Conservation (phyloP, 2,113 vertebrate species). For the Perca schrenkii region DNA sequence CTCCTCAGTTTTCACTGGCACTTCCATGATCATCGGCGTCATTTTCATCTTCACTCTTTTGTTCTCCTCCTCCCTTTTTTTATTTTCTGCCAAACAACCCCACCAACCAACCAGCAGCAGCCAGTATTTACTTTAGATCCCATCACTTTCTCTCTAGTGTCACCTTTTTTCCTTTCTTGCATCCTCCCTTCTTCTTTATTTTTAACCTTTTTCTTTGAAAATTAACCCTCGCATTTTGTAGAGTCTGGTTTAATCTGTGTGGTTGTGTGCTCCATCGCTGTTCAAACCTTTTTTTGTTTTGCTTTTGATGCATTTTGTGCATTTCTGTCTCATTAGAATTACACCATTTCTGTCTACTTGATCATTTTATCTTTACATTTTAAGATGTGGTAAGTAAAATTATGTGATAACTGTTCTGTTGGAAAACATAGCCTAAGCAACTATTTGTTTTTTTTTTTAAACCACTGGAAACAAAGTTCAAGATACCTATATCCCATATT, state of each 20-base stretch:
- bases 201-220: conserved; percentile 58
- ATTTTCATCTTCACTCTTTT: conserved; percentile 52
- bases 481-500: no score
- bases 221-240: conserved; percentile 63
- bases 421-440: not conserved
- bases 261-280: conserved; percentile 33
- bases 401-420: not conserved
- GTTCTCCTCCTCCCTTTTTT: conserved; percentile 13
- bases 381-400: conserved; percentile 48
- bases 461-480: not conserved
- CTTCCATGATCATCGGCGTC: conserved; percentile 55
- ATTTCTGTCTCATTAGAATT: conserved; percentile 34
- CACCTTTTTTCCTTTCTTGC: conserved; percentile 40
- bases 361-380: conserved; percentile 17
- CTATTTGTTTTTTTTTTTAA: not conserved
- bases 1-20: conserved; percentile 52
- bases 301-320: conserved; percentile 61
- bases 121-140: not conserved
- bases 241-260: conserved; percentile 6
- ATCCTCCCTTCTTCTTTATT: conserved; percentile 27
- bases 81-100: conserved; percentile 21
- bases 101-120: conserved; percentile 11
- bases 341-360: not conserved
- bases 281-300: conserved; percentile 39
- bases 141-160: not conserved